Evolutionary conservation across 2,888 invertebrate genomes (phyloP).

Genomic region (Ormyrus pomaceus): DNA sequence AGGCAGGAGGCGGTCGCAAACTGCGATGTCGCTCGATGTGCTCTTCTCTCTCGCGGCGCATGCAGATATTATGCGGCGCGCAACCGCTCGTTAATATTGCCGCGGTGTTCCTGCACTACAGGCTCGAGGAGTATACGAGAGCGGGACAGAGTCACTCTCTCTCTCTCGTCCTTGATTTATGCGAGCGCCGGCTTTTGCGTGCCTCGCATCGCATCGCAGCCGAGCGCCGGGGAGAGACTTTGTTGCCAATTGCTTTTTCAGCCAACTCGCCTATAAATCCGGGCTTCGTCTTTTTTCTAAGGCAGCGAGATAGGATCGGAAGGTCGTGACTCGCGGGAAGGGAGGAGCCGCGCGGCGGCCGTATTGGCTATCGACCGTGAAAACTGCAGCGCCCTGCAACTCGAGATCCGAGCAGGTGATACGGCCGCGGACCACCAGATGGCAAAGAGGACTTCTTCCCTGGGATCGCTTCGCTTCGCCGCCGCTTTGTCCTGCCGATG

Average conservation of each 20-base stretch:
- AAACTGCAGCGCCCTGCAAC: constrained; percentile 70
- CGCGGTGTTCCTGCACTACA: constrained; percentile 33
- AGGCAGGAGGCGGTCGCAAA: constrained; percentile 53
- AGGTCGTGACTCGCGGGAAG: not conserved
- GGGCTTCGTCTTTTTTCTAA: not conserved
- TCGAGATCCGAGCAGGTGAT: constrained; percentile 65
- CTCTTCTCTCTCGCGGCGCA: constrained; percentile 40
- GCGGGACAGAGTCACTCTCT: not conserved
- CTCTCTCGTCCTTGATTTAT: constrained; percentile 59
- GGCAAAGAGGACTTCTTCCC: constrained; percentile 71
- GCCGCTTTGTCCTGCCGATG: constrained; percentile 53
- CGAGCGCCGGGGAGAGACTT: not conserved
- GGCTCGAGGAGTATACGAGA: too few relatives aligned
- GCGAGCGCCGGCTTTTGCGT: constrained; percentile 53
- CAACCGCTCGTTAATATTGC: constrained; percentile 60
- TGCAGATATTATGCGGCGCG: constrained; percentile 53
- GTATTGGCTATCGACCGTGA: constrained; percentile 71
- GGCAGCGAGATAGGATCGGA: not conserved
- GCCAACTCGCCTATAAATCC: constrained; percentile 13
- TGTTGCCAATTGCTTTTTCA: not conserved
- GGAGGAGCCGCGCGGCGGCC: not conserved
- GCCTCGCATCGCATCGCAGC: constrained; percentile 20
- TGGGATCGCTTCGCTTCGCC: constrained; percentile 49
- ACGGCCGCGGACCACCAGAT: constrained; percentile 71
- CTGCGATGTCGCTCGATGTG: constrained; percentile 11